Evolutionary conservation across 1,140 invertebrate genomes (phyloP).

Genomic region (Hyles vespertilio): DNA sequence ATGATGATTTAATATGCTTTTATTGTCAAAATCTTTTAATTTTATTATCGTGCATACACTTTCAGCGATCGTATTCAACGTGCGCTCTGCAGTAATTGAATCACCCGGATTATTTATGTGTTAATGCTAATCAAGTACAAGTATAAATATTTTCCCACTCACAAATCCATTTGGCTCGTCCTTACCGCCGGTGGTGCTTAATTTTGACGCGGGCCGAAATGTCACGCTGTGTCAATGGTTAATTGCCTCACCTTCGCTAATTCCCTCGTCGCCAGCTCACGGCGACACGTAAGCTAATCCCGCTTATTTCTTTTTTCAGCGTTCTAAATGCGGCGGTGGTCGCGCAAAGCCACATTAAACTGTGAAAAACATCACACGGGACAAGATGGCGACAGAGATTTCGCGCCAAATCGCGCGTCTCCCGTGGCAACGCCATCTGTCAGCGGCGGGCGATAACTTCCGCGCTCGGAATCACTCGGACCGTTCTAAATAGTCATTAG

Average conservation of each 20-base stretch:
- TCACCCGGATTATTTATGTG: too few species aligned
- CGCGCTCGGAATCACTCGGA: constrained; percentile 44
- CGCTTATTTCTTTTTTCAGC: constrained; percentile 60
- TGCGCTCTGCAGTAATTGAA: too few species aligned
- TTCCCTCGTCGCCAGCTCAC: constrained; percentile 20
- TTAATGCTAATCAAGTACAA: too few species aligned
- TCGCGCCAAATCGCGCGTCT: constrained; percentile 51
- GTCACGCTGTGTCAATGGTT: constrained; percentile 25
- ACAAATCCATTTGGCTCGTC: too few species aligned
- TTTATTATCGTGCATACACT: too few species aligned
- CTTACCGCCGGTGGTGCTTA: constrained; percentile 32
- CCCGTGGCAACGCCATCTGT: constrained; percentile 42
- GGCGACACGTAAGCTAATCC: constrained; percentile 41
- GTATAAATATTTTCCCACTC: too few species aligned
- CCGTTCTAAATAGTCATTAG: constrained; percentile 59
- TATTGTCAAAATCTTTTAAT: not conserved
- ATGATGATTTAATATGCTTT: constrained; percentile 10
- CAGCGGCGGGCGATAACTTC: constrained; percentile 35
- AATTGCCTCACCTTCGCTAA: constrained; percentile 56
- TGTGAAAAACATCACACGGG: constrained; percentile 54
- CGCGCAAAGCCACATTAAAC: constrained; percentile 42
- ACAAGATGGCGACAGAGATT: constrained; percentile 54
- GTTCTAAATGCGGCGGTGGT: constrained; percentile 46
- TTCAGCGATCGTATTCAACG: too few species aligned
- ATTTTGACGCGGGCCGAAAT: constrained; percentile 44